A percentile compares a stretch with the other conserved stretches of the same genome.
Conservation (phyloP, 2,113 vertebrate genomes). For the Leptocoma aspasia region DNA sequence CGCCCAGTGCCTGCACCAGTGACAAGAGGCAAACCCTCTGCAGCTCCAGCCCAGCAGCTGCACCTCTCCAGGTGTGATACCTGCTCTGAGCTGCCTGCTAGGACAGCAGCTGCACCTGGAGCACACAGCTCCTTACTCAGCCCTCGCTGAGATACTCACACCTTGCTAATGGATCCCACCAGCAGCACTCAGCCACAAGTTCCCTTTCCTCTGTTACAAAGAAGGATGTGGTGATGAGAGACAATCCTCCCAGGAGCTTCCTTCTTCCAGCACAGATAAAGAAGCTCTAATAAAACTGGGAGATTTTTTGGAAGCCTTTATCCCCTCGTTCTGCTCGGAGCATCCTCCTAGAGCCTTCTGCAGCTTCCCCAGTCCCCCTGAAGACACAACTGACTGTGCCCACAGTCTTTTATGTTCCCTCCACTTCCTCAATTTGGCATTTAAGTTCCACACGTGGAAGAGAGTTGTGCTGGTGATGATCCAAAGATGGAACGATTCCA, state of each 20-base stretch:
- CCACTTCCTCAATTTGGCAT: background rate
- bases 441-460: background rate
- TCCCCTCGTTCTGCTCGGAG: background rate
- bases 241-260: background rate
- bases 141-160: background rate
- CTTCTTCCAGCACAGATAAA: background rate
- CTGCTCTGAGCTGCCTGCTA: background rate
- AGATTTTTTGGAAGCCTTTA: background rate
- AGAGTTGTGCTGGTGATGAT: background rate
- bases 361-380: background rate
- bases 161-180: background rate
- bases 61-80: background rate
- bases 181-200: background rate
- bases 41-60: background rate
- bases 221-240: background rate
- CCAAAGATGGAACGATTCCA: conserved; percentile 50
- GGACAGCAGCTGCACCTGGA: background rate
- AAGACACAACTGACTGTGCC: background rate
- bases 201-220: background rate
- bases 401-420: background rate
- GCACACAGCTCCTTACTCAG: background rate
- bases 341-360: background rate
- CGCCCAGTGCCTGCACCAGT: accelerated
- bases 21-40: background rate
- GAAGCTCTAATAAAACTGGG: background rate